Conservation (phyloP, 2,888 invertebrate species). For the Operophtera brumata region DNA sequence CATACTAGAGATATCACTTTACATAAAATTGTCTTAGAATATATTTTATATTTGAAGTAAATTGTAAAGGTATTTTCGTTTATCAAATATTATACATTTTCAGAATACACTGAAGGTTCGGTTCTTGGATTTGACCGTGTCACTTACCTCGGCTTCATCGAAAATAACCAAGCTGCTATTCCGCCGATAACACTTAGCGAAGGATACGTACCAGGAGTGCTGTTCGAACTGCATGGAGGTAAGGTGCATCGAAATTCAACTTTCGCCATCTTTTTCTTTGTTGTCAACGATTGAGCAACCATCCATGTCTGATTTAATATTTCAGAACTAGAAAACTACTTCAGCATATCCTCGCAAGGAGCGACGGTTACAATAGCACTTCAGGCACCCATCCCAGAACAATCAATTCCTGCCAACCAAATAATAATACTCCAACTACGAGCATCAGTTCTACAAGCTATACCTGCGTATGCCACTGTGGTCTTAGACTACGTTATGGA, state of each 20-base stretch:
- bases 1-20: too few species aligned
- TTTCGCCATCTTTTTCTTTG: too few species aligned
- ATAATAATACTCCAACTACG: conserved; percentile 37
- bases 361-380: conserved; percentile 14
- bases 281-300: neutral
- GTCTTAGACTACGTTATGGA: conserved; percentile 32
- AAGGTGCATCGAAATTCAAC: neutral
- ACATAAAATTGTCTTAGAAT: too few species aligned
- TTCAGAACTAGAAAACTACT: conserved; percentile 25
- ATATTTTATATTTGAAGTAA: neutral
- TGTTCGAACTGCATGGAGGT: conserved; percentile 27
- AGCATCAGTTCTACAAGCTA: conserved; percentile 34
- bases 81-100: neutral
- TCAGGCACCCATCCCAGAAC: conserved; percentile 35
- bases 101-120: conserved; percentile 20
- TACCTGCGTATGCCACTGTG: conserved; percentile 38
- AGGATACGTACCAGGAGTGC: conserved; percentile 35
- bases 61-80: conserved; percentile 1
- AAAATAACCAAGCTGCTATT: conserved; percentile 24
- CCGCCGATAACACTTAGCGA: conserved; percentile 36
- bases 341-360: conserved; percentile 7
- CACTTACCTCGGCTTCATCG: conserved; percentile 37
- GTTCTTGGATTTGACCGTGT: conserved; percentile 30
- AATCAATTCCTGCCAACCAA: conserved; percentile 35
- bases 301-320: conserved; percentile 4